Conservation (phyloP, 1,140 invertebrate species). For the Calliopsis andreniformis region DNA sequence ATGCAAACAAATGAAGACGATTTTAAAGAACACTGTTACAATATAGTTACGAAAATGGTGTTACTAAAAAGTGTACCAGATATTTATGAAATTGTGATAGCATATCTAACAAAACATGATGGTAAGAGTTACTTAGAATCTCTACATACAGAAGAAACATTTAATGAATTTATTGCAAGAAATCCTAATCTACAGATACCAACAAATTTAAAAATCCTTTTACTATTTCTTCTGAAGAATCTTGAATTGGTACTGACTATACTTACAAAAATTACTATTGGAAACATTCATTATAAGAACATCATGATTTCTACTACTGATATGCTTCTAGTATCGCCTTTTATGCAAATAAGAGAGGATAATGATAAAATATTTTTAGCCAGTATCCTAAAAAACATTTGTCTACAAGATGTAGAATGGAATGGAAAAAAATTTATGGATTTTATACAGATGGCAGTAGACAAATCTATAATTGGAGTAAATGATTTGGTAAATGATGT, state of each 20-base stretch:
- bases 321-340: slow-evolving; percentile 61
- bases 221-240: slow-evolving; percentile 72
- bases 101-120: slow-evolving; percentile 71
- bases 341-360: slow-evolving; percentile 64
- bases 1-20: slow-evolving; percentile 42
- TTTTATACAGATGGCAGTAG: slow-evolving; percentile 55
- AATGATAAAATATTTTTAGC: slow-evolving; percentile 47
- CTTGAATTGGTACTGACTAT: slow-evolving; percentile 64
- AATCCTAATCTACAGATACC: slow-evolving; percentile 59
- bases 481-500: slow-evolving; percentile 70
- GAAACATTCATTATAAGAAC: slow-evolving; percentile 56
- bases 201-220: slow-evolving; percentile 54
- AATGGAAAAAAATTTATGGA: slow-evolving; percentile 57
- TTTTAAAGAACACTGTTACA: slow-evolving; percentile 58
- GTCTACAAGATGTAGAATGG: slow-evolving; percentile 53
- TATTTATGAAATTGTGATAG: slow-evolving; percentile 63
- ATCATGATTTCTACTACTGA: slow-evolving; percentile 66
- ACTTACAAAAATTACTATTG: slow-evolving; percentile 70
- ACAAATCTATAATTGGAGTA: slow-evolving; percentile 34
- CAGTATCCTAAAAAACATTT: slow-evolving; percentile 53
- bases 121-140: slow-evolving; percentile 60
- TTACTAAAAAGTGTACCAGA: slow-evolving; percentile 42
- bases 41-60: slow-evolving; percentile 49
- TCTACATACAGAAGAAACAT: slow-evolving; percentile 55
- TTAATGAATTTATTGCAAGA: slow-evolving; percentile 66